Evolutionary conservation across 2,113 vertebrate species (phyloP), one percentile per base, ranked within the genome.

Genomic region (Passer domesticus): DNA sequence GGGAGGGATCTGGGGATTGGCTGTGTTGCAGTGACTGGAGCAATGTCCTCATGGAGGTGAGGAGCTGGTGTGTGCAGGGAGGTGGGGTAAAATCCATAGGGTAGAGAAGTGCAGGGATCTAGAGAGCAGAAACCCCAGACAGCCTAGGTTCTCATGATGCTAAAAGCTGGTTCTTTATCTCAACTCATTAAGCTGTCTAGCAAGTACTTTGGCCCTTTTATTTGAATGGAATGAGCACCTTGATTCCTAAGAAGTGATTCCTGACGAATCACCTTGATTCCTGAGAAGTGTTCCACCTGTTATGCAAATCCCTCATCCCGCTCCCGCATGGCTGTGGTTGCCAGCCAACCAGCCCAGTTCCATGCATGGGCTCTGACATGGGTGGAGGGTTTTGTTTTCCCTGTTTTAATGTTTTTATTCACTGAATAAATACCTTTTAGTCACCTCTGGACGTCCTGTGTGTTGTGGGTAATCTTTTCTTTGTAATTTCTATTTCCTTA

Each of bases 311-410:
- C 27, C 17, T 20, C 6, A 10, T 74, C 20, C 15, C 0, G 0
- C 4, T 74, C 20, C 15, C 0, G 0, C 4, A 7, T 30, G 20
- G 30, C 15, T 0, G 4, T 23, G 68, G 44, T 35, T 74, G 53
- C 60, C 60, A 58, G 30, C 50, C 46, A 83, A 21, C 8, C 31
- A 30, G 30, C 17, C 30, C 0, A 1, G 27, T 72, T 64, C 0
- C 2, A 10, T 53, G 28, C 18, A 9, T 56, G 5, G 7, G 11
- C 62, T 31, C 55, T 83, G 39, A 44, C 5, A 9, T 3, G 35
- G 39, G 23, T 18, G 22, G 22, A 16, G 8, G 37, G 8, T 10
- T 11, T 35, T 86, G n/a, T 17, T 60, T 79, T 62, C 10, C 9
- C 10, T 64, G 4, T 16, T 55, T 24, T 27, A 5, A 15, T 12